Conservation (phyloP, 1,140 invertebrate genomes). For the Philopotamus ludificatus region DNA sequence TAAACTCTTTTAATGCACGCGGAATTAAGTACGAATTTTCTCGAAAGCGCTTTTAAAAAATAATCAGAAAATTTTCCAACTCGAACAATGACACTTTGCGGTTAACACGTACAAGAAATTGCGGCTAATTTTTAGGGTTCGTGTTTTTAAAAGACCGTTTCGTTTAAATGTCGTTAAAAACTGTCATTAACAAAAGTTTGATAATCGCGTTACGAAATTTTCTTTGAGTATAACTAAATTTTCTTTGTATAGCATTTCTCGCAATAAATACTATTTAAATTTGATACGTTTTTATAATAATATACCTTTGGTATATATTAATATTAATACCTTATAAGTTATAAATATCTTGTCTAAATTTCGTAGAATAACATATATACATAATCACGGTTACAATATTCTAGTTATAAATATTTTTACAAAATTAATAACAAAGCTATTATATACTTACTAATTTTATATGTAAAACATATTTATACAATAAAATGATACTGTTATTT, state of each 20-base stretch:
- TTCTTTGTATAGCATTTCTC: background rate
- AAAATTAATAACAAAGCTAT: too few species aligned
- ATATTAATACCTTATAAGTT: too few species aligned
- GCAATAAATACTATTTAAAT: background rate
- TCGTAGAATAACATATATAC: background rate
- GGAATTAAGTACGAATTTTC: constrained; percentile 8
- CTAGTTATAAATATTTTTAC: background rate
- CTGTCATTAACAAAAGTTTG: constrained; percentile 23
- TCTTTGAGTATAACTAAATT: background rate
- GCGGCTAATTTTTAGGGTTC: constrained; percentile 10
- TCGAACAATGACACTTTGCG: constrained; percentile 17
- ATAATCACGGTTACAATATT: background rate
- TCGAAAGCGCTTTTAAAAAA: constrained; percentile 19
- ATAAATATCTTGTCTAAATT: too few species aligned
- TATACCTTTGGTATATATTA: background rate
- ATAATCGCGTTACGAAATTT: constrained; percentile 19
- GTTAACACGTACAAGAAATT: constrained; percentile 11
- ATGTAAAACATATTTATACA: too few species aligned
- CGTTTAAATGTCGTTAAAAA: constrained; percentile 17
- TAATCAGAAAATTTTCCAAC: constrained; percentile 11
- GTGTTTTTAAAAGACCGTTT: background rate
- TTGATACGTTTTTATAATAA: background rate
- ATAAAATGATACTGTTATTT: too few species aligned
- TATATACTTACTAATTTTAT: too few species aligned
- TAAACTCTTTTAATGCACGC: background rate